A percentile compares a stretch with the other conserved stretches of the same genome.
These are phyloP conservation scores for Hybos culiciformis DNA, from an alignment of 2,888 invertebrate species.

Conservation along the genomic window DNA sequence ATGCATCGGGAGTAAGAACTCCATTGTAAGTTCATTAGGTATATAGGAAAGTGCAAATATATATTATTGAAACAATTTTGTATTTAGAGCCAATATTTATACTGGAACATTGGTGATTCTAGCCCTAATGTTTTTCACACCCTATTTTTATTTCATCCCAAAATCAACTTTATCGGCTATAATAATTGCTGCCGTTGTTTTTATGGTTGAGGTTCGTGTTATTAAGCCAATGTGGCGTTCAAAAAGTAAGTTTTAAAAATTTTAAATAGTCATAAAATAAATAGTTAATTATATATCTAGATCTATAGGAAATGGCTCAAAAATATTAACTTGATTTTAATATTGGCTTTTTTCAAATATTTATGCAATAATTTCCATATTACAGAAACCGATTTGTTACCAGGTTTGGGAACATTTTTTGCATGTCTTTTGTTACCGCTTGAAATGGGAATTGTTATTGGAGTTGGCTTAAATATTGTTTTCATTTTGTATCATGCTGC, in stretches of 20 bases:
- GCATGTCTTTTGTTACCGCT: conserved; percentile 70
- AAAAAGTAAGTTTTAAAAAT: conserved; percentile 52
- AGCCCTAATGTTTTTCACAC: conserved; percentile 73
- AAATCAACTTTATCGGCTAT: conserved; percentile 75
- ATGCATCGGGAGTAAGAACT: conserved; percentile 77
- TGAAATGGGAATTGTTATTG: conserved; percentile 75
- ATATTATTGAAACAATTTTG: no score
- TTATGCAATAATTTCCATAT: conserved; percentile 14
- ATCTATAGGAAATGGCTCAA: conserved; percentile 1
- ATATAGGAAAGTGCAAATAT: no score
- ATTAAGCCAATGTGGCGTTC: conserved; percentile 78
- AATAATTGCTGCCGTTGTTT: conserved; percentile 82
- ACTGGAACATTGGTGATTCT: conserved; percentile 72
- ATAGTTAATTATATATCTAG: background rate
- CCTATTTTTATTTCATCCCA: conserved; percentile 76
- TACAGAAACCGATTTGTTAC: conserved; percentile 73
- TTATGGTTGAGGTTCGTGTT: conserved; percentile 80
- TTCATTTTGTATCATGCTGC: conserved; percentile 81
- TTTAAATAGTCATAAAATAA: background rate
- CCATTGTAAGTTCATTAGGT: no score
- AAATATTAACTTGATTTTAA: background rate
- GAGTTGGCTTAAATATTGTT: conserved; percentile 66
- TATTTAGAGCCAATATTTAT: conserved; percentile 70
- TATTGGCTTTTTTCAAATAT: conserved; percentile 2
- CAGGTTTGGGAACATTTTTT: conserved; percentile 74